Evolutionary conservation across 2,888 invertebrate genomes (phyloP).

Genomic region (Aelia acuminata): DNA sequence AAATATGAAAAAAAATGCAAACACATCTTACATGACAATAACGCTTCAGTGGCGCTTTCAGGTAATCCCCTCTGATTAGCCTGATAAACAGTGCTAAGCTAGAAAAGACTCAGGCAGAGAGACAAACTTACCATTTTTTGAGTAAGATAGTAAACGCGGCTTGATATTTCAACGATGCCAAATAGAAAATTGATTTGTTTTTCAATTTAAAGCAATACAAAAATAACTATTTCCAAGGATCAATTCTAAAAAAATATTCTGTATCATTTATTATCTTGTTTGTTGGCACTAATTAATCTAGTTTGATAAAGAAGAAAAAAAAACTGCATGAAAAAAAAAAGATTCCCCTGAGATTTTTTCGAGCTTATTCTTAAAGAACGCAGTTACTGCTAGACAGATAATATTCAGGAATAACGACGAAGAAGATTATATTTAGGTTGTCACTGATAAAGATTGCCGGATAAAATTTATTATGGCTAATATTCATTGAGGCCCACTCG

Average conservation of each 20-base stretch:
- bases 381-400: neutral
- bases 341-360: neutral
- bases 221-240: neutral
- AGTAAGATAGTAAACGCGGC: too few species aligned
- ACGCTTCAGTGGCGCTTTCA: too few species aligned
- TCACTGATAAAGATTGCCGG: neutral
- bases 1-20: too few species aligned
- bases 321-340: neutral
- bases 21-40: too few species aligned
- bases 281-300: neutral
- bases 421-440: slow-evolving; percentile 12
- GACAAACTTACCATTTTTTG: too few species aligned
- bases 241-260: neutral
- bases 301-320: neutral
- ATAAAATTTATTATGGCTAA: neutral
- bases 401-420: neutral
- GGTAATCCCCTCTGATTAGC: too few species aligned
- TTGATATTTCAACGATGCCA: too few species aligned
- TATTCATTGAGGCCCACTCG: neutral
- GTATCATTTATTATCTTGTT: neutral
- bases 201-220: neutral
- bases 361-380: neutral
- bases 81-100: too few species aligned
- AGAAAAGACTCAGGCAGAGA: too few species aligned
- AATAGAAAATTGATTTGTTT: too few species aligned